Conservation (phyloP, 1,140 invertebrate species). For the Bombus consobrinus region DNA sequence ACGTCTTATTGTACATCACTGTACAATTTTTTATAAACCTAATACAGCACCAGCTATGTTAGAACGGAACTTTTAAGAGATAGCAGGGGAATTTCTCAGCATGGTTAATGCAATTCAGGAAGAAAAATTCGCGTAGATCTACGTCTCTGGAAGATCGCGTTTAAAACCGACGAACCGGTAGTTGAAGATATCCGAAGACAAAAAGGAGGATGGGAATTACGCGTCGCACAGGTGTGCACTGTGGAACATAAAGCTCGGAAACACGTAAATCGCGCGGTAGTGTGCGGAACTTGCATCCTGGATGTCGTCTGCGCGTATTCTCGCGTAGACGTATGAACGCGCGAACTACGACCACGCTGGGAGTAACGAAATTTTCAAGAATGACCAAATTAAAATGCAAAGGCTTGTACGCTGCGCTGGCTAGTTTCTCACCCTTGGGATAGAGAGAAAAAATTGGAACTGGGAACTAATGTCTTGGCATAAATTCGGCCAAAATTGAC, state of each 20-base stretch:
- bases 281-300: background rate
- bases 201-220: slow-evolving; percentile 29
- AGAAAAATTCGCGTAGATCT: background rate
- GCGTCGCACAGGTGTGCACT: slow-evolving; percentile 50
- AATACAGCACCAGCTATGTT: background rate
- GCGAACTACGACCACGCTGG: slow-evolving; percentile 40
- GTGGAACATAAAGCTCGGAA: slow-evolving; percentile 58
- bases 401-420: slow-evolving; percentile 17
- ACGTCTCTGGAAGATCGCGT: background rate
- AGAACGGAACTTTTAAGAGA: background rate
- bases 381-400: slow-evolving; percentile 63
- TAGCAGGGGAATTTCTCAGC: background rate
- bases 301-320: slow-evolving; percentile 3
- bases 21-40: no score
- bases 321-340: slow-evolving; percentile 39
- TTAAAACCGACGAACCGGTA: slow-evolving; percentile 8
- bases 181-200: slow-evolving; percentile 24
- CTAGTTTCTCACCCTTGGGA: background rate
- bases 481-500: background rate
- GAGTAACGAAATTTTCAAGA: slow-evolving; percentile 60
- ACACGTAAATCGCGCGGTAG: slow-evolving; percentile 37
- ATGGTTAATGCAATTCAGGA: background rate
- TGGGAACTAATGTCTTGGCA: background rate
- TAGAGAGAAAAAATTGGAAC: background rate
- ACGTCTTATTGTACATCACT: no score